Evolutionary conservation across 2,888 invertebrate species (phyloP).

Genomic region (Tridacna crocea): DNA sequence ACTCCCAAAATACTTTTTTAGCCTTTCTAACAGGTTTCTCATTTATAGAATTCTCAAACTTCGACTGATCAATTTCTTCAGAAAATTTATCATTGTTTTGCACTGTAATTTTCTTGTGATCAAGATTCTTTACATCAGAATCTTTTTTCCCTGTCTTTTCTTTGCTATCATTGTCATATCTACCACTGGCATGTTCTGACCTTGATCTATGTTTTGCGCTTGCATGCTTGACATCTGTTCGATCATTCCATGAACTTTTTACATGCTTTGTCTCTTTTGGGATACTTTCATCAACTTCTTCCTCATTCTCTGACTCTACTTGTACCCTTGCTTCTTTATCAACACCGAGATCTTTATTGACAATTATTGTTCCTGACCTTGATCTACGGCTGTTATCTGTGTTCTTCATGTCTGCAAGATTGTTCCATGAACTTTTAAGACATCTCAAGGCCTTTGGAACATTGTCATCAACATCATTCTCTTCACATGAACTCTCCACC

Average conservation of each 20-base stretch:
- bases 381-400: background rate
- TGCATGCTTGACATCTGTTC: background rate
- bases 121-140: background rate
- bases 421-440: background rate
- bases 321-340: background rate
- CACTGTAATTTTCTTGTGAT: background rate
- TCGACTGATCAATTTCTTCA: background rate
- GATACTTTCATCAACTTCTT: slow-evolving; percentile 20
- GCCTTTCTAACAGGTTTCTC: background rate
- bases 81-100: background rate
- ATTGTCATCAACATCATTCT: background rate
- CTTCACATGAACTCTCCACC: background rate
- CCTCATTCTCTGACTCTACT: background rate
- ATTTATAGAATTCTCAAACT: background rate
- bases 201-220: background rate
- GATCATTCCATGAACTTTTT: slow-evolving; percentile 34
- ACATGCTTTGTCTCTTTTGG: slow-evolving; percentile 31
- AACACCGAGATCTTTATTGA: too few relatives aligned
- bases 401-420: slow-evolving; percentile 4
- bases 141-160: background rate
- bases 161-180: background rate
- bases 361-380: background rate
- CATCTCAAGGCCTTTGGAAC: background rate
- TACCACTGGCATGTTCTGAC: background rate
- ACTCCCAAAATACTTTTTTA: slow-evolving; percentile 31